These are phyloP conservation scores for Callinectes sapidus DNA, from an alignment of 2,888 invertebrate species.

Conservation along the genomic window DNA sequence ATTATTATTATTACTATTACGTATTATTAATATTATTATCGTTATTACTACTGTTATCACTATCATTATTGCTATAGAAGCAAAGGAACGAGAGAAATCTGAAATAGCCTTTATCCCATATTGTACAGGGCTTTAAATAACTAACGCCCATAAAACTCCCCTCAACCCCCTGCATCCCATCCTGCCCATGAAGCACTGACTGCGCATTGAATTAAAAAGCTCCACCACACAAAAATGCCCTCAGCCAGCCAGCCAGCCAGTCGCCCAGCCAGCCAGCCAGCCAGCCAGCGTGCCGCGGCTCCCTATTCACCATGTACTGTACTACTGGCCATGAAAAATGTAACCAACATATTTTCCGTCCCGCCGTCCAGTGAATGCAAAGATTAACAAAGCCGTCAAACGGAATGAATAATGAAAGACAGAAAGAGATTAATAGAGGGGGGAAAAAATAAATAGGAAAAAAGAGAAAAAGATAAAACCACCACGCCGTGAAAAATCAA, in stretches of 20 bases:
- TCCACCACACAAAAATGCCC: neutral
- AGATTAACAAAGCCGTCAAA: slow-evolving; percentile 2
- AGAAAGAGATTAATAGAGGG: neutral
- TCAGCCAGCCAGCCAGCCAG: neutral
- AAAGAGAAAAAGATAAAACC: neutral
- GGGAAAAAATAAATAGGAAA: neutral
- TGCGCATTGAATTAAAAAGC: neutral
- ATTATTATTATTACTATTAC: no score
- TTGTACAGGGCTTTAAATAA: neutral
- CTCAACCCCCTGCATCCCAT: neutral
- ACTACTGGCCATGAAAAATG: neutral
- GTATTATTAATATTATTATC: no score
- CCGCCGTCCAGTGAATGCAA: neutral
- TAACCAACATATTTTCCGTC: neutral
- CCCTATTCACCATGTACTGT: neutral
- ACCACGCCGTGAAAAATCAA: neutral
- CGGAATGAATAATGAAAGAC: neutral
- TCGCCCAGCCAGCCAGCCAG: no score
- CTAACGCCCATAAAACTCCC: neutral
- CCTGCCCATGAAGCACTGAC: neutral
- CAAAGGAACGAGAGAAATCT: neutral
- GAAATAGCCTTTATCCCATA: neutral
- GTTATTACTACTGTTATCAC: neutral
- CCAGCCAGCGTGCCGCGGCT: neutral
- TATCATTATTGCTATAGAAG: neutral